These are phyloP conservation scores for Rhagoletis zephyria DNA, from an alignment of 1,140 invertebrate species.

Conservation along the genomic window DNA sequence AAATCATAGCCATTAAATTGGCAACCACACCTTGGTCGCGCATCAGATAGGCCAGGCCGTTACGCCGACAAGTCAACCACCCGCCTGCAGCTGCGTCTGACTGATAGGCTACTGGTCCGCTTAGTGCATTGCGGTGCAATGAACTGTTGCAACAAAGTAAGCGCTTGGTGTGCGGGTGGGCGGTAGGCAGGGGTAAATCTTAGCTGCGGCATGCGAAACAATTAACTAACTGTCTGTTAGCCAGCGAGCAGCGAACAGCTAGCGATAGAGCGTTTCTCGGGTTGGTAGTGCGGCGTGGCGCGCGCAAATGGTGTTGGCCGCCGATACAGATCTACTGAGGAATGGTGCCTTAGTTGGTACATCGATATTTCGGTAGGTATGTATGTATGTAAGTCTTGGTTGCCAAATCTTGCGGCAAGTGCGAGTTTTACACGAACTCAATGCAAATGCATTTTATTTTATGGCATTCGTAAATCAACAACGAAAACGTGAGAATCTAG, in stretches of 20 bases:
- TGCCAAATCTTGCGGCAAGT: conserved; percentile 25
- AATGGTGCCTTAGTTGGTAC: background rate
- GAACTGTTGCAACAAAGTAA: background rate
- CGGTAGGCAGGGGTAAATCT: background rate
- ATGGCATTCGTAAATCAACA: conserved; percentile 38
- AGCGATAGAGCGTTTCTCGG: background rate
- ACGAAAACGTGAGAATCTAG: conserved; percentile 40
- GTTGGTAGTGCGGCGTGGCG: background rate
- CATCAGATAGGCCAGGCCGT: background rate
- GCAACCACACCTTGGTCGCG: conserved; percentile 37
- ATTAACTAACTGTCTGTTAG: conserved; percentile 19
- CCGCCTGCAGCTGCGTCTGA: conserved; percentile 2
- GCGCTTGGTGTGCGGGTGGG: background rate
- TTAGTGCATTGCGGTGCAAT: background rate
- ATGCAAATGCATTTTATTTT: conserved; percentile 42
- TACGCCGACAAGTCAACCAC: background rate
- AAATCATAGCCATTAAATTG: conserved; percentile 48
- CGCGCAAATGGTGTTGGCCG: conserved; percentile 27
- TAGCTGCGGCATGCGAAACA: background rate
- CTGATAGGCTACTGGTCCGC: conserved; percentile 9
- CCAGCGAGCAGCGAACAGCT: background rate
- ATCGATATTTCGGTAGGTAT: background rate
- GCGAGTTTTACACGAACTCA: conserved; percentile 8
- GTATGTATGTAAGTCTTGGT: background rate
- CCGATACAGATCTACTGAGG: conserved; percentile 21